Base-by-base conservation (phyloP, 2,113 vertebrate species). In the Guaruba guarouba region DNA sequence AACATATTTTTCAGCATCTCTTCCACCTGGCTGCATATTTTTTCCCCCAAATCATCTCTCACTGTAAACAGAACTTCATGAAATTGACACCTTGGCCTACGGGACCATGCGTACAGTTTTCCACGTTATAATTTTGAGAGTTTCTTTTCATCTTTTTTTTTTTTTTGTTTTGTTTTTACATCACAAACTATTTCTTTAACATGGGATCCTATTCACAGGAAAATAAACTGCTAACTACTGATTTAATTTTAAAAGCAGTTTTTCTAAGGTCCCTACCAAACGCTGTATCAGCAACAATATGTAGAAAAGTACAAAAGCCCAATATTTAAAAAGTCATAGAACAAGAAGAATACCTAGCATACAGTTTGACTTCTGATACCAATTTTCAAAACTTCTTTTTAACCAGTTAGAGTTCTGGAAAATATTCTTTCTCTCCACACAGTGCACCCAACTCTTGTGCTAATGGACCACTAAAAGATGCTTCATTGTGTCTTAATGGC, bases 381-480 rank as follows among this genome's bases (percentile, higher is more conserved):
- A 25, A 39, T 77, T 90, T 94, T 74, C 43, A 90, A 69, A 94
- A 76, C 59, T 80, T 87, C 55, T 88, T 91, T 95, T 84, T 81
- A 37, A 81, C 41, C 44, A 76, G 63, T 69, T 73, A 62, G 25
- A 84, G 15, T 87, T 76, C 61, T 74, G 62, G 43, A 92, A 90
- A 55, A 83, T 59, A 80, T 29, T 90, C 31, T 54, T 90, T 92
- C 49, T 91, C 74, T 91, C 39, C 44, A 77, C 61, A 87, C 7
- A 17, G 7, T 74, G 51, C 85, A 90, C 83, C 78, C 75, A 94
- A 80, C 79, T 76, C 37, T 61, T 55, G 37, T 71, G 73, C 67
- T 96, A 96, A 96, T 94, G 92, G 85, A 93, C 88, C 94, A 88
- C 77, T 91, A 81, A 96, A 96, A 94, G 68, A 95, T 61, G 90